Evolutionary conservation across 2,888 invertebrate species (phyloP).

Genomic region (Lottia gigantea): DNA sequence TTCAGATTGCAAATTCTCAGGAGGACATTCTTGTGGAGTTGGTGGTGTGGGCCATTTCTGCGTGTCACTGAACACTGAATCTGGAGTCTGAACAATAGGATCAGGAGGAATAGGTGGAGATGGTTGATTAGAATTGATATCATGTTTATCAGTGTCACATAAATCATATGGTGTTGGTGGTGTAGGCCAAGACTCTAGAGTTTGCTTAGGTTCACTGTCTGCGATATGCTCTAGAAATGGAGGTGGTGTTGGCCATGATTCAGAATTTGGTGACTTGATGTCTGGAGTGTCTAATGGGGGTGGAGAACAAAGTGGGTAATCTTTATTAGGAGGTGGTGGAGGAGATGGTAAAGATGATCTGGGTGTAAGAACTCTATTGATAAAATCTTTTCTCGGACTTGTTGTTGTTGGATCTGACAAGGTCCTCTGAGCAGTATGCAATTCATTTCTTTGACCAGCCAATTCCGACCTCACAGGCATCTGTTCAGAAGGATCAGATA

Average conservation of each 20-base stretch:
- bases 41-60: neutral
- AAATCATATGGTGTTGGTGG: conserved; percentile 1
- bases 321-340: neutral
- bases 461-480: neutral
- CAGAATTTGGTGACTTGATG: neutral
- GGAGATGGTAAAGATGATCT: neutral
- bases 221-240: neutral
- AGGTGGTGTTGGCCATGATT: neutral
- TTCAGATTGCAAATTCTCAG: neutral
- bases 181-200: neutral
- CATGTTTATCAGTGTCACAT: neutral
- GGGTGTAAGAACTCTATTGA: too few species aligned
- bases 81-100: neutral
- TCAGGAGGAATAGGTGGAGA: neutral
- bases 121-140: neutral
- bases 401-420: neutral
- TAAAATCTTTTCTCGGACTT: neutral
- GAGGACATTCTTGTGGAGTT: neutral
- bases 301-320: neutral
- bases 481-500: neutral
- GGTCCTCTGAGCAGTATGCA: neutral
- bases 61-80: neutral
- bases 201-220: neutral
- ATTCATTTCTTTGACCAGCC: neutral
- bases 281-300: neutral